Evolutionary conservation across 2,797 vertebrate species (phyloP).

Genomic region (Pangasius sanitwongsei): DNA sequence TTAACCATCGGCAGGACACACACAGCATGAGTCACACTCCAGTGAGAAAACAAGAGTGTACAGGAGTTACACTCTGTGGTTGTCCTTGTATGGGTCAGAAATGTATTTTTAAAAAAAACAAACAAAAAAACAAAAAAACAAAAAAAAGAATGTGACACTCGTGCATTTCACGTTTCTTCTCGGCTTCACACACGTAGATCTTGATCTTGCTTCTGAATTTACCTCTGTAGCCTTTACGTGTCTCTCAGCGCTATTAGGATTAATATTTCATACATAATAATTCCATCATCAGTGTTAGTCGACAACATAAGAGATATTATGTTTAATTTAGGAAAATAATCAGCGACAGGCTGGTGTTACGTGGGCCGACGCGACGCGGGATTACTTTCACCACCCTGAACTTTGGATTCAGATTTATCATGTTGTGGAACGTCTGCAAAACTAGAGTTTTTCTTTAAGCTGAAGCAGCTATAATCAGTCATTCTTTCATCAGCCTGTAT

Average conservation of each 20-base stretch:
- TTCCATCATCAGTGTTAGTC: background rate
- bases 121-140: background rate
- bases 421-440: too few relatives aligned
- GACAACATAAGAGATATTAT: background rate
- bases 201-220: background rate
- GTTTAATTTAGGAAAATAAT: background rate
- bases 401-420: too few relatives aligned
- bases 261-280: background rate
- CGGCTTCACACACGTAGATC: background rate
- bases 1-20: background rate
- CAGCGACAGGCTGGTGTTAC: too few relatives aligned
- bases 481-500: background rate
- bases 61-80: background rate
- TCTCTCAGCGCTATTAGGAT: background rate
- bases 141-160: background rate
- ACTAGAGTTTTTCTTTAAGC: too few relatives aligned
- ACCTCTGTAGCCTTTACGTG: background rate
- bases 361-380: too few relatives aligned
- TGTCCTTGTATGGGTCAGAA: background rate
- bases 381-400: background rate
- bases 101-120: too few relatives aligned
- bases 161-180: background rate
- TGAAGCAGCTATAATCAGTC: background rate
- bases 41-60: conserved; percentile 11
- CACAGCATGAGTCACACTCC: background rate